Conservation (phyloP, 1,140 invertebrate species). For the Pogonus chalceus region DNA sequence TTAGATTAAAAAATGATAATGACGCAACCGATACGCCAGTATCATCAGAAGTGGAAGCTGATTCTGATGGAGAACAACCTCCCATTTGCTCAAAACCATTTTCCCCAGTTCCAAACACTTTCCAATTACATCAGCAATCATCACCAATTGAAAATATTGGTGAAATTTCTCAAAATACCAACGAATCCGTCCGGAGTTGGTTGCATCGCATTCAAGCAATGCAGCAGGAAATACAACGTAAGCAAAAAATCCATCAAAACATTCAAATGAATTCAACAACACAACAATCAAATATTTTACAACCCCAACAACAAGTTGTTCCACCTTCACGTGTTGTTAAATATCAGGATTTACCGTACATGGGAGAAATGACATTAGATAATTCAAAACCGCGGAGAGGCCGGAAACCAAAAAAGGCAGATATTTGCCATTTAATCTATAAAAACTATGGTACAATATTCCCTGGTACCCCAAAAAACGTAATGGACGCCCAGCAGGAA, state of each 20-base stretch:
- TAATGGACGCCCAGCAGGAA: constrained; percentile 23
- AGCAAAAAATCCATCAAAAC: constrained; percentile 17
- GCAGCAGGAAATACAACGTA: constrained; percentile 43
- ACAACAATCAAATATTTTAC: constrained; percentile 21
- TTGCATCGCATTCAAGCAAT: constrained; percentile 58
- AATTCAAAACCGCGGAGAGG: constrained; percentile 74
- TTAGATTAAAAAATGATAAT: constrained; percentile 23
- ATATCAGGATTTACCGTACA: constrained; percentile 76
- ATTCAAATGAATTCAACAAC: constrained; percentile 18
- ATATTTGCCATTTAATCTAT: constrained; percentile 83
- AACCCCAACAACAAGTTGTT: constrained; percentile 24
- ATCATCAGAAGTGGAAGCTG: constrained; percentile 23
- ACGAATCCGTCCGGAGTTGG: constrained; percentile 61
- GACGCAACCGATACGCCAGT: constrained; percentile 27
- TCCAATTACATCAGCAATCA: constrained; percentile 9
- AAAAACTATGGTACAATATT: constrained; percentile 83
- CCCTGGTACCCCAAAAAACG: constrained; percentile 47
- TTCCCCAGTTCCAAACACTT: not conserved
- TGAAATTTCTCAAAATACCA: constrained; percentile 34
- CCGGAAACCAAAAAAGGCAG: constrained; percentile 79
- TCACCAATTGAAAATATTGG: too few species aligned
- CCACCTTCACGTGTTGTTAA: constrained; percentile 46
- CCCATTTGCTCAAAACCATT: constrained; percentile 12
- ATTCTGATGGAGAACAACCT: constrained; percentile 4
- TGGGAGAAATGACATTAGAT: constrained; percentile 82